A percentile compares a stretch with the other conserved stretches of the same genome.
Evolutionary conservation across 2,113 vertebrate species (phyloP).

Genomic region (Phrynocephalus versicolor): DNA sequence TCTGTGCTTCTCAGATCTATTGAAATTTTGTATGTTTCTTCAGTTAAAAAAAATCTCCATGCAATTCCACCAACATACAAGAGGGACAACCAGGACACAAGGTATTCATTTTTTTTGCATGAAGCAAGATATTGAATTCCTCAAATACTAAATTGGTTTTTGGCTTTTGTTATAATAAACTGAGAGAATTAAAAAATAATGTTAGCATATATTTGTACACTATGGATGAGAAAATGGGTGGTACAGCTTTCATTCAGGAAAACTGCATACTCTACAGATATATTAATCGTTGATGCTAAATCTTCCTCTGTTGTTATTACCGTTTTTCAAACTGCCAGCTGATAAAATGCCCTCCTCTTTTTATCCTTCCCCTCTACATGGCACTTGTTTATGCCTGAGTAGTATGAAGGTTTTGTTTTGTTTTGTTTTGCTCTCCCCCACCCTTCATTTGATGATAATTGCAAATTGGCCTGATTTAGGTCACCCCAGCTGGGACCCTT

Average conservation of each 20-base stretch:
- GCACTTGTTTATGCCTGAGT: slow-evolving; percentile 57
- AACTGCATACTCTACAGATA: slow-evolving; percentile 63
- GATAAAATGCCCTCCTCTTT: slow-evolving; percentile 59
- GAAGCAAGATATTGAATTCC: too few relatives aligned
- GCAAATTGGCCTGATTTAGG: slow-evolving; percentile 61
- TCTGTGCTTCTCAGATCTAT: neutral
- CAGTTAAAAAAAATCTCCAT: neutral
- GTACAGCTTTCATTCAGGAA: slow-evolving; percentile 65
- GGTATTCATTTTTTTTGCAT: too few relatives aligned
- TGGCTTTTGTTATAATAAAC: slow-evolving; percentile 41
- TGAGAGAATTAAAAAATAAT: slow-evolving; percentile 62
- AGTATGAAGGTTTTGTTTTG: slow-evolving; percentile 6
- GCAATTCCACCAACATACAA: neutral
- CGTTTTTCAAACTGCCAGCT: slow-evolving; percentile 49
- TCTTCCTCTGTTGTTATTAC: neutral
- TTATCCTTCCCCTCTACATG: slow-evolving; percentile 47
- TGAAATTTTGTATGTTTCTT: neutral
- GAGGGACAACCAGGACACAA: neutral
- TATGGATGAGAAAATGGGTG: slow-evolving; percentile 56
- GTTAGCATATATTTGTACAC: too few relatives aligned
- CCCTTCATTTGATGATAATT: slow-evolving; percentile 45
- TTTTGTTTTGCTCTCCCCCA: slow-evolving; percentile 50
- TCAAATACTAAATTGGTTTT: neutral
- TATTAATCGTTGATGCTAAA: slow-evolving; percentile 55
- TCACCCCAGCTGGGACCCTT: slow-evolving; percentile 55